Percentiles rank a stretch among this genome's conserved stretches.
Evolutionary conservation across 1,140 invertebrate species (phyloP).

Genomic region (Aphelinus atriplicis): DNA sequence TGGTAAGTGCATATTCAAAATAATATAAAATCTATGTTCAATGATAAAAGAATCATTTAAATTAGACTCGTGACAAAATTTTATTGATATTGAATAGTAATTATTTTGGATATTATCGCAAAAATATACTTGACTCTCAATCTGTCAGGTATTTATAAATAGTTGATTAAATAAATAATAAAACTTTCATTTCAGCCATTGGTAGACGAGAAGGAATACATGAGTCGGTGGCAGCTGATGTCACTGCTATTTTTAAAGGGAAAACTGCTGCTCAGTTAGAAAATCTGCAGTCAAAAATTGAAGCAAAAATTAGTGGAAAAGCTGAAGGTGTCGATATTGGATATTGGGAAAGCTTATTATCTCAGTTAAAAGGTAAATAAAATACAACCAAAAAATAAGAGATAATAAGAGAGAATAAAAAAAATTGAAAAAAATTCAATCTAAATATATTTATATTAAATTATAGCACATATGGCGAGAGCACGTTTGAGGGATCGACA

Average conservation of each 20-base stretch:
- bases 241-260: conserved; percentile 90
- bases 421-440: neutral
- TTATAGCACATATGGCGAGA: conserved; percentile 89
- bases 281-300: conserved; percentile 86
- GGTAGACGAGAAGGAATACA: conserved; percentile 93
- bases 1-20: conserved; percentile 49
- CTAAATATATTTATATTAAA: conserved; percentile 3
- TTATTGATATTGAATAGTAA: conserved; percentile 6
- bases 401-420: neutral
- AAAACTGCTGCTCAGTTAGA: conserved; percentile 90
- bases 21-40: neutral
- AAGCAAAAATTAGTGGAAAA: conserved; percentile 84
- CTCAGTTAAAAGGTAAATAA: conserved; percentile 82
- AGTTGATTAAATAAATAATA: neutral
- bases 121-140: too few species aligned
- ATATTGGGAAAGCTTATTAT: conserved; percentile 96
- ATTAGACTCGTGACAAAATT: neutral
- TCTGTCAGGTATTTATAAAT: too few species aligned
- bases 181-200: conserved; percentile 59
- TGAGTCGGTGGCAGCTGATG: conserved; percentile 89
- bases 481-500: conserved; percentile 91
- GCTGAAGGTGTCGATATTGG: conserved; percentile 94
- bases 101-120: too few species aligned
- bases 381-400: too few species aligned
- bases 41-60: neutral